Base-by-base conservation (phyloP, 1,140 invertebrate genomes). In the Drosophila asahinai region DNA sequence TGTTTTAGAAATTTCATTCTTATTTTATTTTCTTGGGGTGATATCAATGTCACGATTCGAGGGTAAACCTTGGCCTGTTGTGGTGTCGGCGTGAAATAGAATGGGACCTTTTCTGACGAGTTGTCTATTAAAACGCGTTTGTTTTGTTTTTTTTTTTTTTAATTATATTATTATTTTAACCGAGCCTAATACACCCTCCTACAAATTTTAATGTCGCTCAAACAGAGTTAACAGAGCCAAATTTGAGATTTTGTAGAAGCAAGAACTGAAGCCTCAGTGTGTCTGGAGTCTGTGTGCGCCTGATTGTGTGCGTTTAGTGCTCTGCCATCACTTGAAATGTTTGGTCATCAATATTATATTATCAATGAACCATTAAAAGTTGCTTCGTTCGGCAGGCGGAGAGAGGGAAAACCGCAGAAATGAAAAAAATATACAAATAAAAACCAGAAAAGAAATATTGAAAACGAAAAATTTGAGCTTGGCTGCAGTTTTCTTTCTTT, bases 341-440 rank as follows among this genome's bases (percentile, higher is more conserved):
- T 86, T 87, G 83, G 80, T 87, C 83, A 86, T 86, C 83, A 86
- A 86, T 86, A 86, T 86, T 86, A n/a, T n/a, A n/a, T n/a, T n/a
- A n/a, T 87, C 83, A 86, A 86, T 86, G 80, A 83, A 87, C 83
- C 83, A 86, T 86, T 86, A 87, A 86, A 86, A 86, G 83, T 83
- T 87, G 83, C 83, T 73, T 83, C 83, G 83, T 77, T 83, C 80
- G 66, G 70, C 75, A 64, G 65, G 6, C 27, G 5, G 27, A 64
- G 66, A 25, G 22, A 25, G 30, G 48, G 54, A 67, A 66, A 66
- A 61, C 43, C 55, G 62, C 63, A 73, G 40, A 17, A 45, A 52
- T 40, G 55, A 67, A 43, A 17, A 61, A 59, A 65, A 36, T 48
- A 36, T 33, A 49, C 33, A 63, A 27, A 57, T 25, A 57, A 40